Evolutionary conservation across 37 sponge, comb jelly and placozoan genomes (phyloP), one percentile per base, ranked within the genome.

Genomic region (Haliclona indistincta): DNA sequence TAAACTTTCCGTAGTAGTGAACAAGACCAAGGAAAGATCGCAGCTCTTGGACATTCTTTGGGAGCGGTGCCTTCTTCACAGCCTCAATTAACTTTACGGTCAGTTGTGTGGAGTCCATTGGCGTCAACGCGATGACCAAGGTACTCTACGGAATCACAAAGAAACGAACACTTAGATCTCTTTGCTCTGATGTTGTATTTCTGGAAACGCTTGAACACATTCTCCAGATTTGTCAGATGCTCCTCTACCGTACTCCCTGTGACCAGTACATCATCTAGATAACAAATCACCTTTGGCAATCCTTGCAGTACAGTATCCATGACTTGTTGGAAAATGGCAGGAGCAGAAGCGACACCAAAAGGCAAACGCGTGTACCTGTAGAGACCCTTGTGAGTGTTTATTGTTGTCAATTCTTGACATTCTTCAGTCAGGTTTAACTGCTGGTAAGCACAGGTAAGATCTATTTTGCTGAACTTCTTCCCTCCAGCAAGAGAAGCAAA

Each of bases 301-400:
- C 76, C 83, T 40, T 83, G 67, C 19, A 74, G 62, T 38, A 83
- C 19, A 36, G 22, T 68, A 17, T 83, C 76, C 83, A 74, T 74
- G 22, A 30, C n/a, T 22, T 63, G 17, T 39, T 75, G 63, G 45
- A 83, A 72, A n/a, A 72, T 72, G 4, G 71, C 44, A 0, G 81
- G 81, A 0, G 84, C 79, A 1, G 67, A 67, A 5, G 76, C 47
- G 10, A 83, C 35, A 2, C 76, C 84, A 68, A 83, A 83, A 1
- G 76, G 70, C 10, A 71, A 51, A 1, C 64, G 65, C 0, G 41
- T 70, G 38, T 70, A 80, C 43, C 19, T 49, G 54, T 73, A 82
- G 10, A 77, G 36, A 0, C 89, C 89, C 45, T 64, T 52, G 33
- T 88, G 89, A 1, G 89, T 88, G 73, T 82, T 88, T 22, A 88